A percentile compares a stretch with the other conserved stretches of the same genome.
phyloP scores from a whole-genome alignment of 1,140 invertebrate genomes.

The Leptinotarsa defecta region DNA sequence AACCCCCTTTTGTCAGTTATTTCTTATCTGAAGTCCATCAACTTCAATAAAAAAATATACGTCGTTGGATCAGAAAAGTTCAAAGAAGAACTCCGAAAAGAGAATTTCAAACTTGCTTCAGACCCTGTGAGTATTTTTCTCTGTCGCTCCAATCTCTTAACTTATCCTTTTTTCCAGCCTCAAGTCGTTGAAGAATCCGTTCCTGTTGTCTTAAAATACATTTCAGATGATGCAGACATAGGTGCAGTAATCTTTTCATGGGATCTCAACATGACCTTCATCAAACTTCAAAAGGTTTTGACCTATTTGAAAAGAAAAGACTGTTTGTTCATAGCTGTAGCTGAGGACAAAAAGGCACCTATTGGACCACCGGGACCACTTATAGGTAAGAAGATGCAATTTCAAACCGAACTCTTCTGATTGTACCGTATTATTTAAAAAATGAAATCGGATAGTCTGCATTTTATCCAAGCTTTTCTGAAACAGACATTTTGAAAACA shows the following conservation, averaged over 20 bases:
- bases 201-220: background rate
- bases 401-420: no score
- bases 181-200: constrained; percentile 5
- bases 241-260: constrained; percentile 47
- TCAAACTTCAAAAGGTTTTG: constrained; percentile 41
- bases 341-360: constrained; percentile 36
- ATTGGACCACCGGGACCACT: constrained; percentile 13
- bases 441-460: no score
- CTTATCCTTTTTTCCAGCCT: background rate
- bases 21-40: constrained; percentile 47
- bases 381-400: background rate
- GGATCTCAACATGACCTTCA: constrained; percentile 43
- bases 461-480: no score
- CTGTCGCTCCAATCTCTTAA: background rate
- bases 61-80: constrained; percentile 37
- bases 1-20: constrained; percentile 38
- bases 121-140: constrained; percentile 10
- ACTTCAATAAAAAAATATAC: constrained; percentile 48
- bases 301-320: constrained; percentile 43
- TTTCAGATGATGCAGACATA: constrained; percentile 38
- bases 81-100: constrained; percentile 39
- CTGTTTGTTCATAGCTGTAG: constrained; percentile 44
- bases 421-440: no score
- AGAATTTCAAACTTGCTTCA: constrained; percentile 33
- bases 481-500: no score